Percentiles rank a stretch among this genome's conserved stretches.
phyloP scores from a whole-genome alignment of 2,113 vertebrate species.

The Onychostoma macrolepis region DNA sequence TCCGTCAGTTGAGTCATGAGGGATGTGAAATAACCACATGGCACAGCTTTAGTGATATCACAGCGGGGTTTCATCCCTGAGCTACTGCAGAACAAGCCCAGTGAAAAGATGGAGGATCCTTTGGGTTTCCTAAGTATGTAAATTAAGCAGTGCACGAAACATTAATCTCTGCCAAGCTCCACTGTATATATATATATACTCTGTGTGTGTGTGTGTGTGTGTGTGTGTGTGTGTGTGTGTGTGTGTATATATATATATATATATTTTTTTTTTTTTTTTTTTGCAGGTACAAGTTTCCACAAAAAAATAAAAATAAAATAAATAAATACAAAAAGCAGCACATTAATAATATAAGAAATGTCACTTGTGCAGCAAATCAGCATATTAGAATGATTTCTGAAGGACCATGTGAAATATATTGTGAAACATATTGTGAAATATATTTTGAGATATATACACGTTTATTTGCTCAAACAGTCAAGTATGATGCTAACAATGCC shows the following conservation, averaged over 20 bases:
- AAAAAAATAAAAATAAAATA: too few relatives aligned
- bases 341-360: not conserved
- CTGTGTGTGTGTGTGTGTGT: too few relatives aligned
- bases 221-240: too few relatives aligned
- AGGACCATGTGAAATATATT: not conserved
- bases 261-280: too few relatives aligned
- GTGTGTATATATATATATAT: too few relatives aligned
- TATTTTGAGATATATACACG: not conserved
- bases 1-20: constrained; percentile 28
- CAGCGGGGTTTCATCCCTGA: not conserved
- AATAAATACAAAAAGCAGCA: not conserved
- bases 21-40: constrained; percentile 39
- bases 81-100: not conserved
- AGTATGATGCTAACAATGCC: not conserved
- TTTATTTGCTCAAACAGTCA: not conserved
- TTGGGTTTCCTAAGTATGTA: not conserved
- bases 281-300: not conserved
- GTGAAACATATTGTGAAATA: not conserved
- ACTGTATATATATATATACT: too few relatives aligned
- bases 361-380: not conserved
- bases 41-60: constrained; percentile 35
- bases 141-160: not conserved
- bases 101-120: constrained; percentile 13
- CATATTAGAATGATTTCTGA: not conserved
- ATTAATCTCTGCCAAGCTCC: not conserved